phyloP scores from a whole-genome alignment of 2,113 vertebrate genomes.

The Prunella himalayana region DNA sequence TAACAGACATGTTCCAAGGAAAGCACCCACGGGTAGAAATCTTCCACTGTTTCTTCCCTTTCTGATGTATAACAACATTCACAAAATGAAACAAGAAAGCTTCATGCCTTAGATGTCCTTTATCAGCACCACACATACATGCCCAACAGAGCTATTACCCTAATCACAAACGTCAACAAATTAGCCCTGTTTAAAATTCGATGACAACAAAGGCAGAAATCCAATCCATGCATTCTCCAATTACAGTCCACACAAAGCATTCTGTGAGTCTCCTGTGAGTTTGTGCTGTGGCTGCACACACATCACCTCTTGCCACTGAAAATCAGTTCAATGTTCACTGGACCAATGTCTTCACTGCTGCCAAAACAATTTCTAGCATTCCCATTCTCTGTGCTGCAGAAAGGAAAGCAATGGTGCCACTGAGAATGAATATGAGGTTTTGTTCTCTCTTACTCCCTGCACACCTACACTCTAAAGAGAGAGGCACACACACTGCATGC shows the following conservation, averaged over 20 bases:
- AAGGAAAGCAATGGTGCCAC: neutral
- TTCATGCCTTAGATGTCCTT: neutral
- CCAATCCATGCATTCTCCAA: neutral
- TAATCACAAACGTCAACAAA: constrained; percentile 20
- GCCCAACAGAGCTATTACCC: constrained; percentile 3
- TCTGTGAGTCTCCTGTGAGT: neutral
- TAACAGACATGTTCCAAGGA: neutral
- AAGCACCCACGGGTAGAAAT: neutral
- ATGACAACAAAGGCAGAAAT: neutral
- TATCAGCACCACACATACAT: neutral
- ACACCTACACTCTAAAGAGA: neutral
- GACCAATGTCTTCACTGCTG: neutral
- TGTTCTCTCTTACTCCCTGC: neutral
- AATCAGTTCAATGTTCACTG: neutral
- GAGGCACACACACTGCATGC: neutral
- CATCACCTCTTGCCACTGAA: neutral
- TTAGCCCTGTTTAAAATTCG: constrained; percentile 42
- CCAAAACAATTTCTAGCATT: neutral
- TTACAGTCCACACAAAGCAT: neutral
- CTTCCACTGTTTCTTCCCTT: neutral
- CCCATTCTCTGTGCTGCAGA: neutral
- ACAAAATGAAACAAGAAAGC: constrained; percentile 1
- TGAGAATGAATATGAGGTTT: neutral
- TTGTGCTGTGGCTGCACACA: neutral
- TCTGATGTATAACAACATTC: neutral